These are phyloP conservation scores for Saccostrea glomerata DNA, from an alignment of 1,140 invertebrate genomes.

Conservation along the genomic window DNA sequence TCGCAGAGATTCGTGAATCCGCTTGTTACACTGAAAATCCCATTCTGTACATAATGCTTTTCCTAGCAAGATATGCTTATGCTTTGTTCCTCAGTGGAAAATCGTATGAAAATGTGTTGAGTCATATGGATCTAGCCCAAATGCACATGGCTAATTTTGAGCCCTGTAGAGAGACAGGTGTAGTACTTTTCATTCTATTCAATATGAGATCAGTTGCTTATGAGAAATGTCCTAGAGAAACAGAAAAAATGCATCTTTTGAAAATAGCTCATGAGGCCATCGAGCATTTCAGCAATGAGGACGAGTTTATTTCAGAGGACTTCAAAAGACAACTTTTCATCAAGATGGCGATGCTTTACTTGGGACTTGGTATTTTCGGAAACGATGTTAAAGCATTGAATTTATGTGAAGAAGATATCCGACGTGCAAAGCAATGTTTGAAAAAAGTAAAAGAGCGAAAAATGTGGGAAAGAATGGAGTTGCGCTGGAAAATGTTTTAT, in stretches of 20 bases:
- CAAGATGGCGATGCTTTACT: slow-evolving; percentile 5
- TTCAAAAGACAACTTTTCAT: slow-evolving; percentile 42
- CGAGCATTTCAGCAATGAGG: slow-evolving; percentile 36
- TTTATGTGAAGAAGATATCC: neutral
- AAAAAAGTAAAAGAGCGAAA: neutral
- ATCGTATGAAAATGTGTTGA: slow-evolving; percentile 25
- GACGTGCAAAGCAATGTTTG: neutral
- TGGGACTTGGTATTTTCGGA: slow-evolving; percentile 24
- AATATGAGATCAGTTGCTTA: slow-evolving; percentile 36
- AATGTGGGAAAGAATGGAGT: slow-evolving; percentile 41
- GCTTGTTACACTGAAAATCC: neutral
- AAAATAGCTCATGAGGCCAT: slow-evolving; percentile 9
- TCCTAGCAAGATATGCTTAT: slow-evolving; percentile 20
- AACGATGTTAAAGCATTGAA: neutral
- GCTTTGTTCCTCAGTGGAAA: slow-evolving; percentile 13
- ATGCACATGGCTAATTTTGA: neutral
- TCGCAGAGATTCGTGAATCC: neutral
- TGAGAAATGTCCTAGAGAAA: neutral
- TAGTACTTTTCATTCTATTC: slow-evolving; percentile 38
- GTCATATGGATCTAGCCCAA: slow-evolving; percentile 24
- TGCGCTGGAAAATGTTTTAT: slow-evolving; percentile 31
- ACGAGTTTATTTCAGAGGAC: slow-evolving; percentile 18
- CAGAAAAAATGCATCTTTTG: slow-evolving; percentile 30
- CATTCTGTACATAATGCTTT: slow-evolving; percentile 14
- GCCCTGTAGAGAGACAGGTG: slow-evolving; percentile 37